Evolutionary conservation across 2,113 vertebrate species (phyloP).

Genomic region (Morphnarchus princeps): DNA sequence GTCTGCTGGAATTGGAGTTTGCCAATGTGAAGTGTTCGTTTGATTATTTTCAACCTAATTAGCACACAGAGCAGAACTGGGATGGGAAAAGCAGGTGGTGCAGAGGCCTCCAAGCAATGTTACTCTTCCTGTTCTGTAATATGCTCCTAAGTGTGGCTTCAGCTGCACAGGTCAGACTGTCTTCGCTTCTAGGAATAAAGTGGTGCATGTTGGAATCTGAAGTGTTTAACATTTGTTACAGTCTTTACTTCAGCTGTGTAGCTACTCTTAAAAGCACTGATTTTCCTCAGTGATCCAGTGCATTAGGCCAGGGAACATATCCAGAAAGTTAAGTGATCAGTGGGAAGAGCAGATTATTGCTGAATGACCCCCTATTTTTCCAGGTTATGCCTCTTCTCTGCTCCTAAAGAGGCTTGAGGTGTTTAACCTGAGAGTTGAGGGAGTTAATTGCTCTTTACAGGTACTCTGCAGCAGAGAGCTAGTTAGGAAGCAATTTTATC

Average conservation of each 20-base stretch:
- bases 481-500: not conserved
- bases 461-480: not conserved
- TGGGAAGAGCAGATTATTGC: not conserved
- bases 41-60: not conserved
- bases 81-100: not conserved
- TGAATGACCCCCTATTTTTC: not conserved
- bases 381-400: not conserved
- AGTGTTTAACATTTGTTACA: not conserved
- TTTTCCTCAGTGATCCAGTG: not conserved
- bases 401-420: not conserved
- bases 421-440: not conserved
- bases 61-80: not conserved
- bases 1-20: not conserved
- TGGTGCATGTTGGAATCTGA: not conserved
- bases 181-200: not conserved
- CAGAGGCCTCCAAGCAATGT: not conserved
- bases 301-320: not conserved
- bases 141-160: rapidly evolving
- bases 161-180: not conserved
- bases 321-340: too few relatives aligned
- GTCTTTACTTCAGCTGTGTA: not conserved
- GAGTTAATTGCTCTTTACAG: not conserved
- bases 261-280: not conserved
- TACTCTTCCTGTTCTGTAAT: not conserved
- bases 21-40: rapidly evolving